Evolutionary conservation across 1,140 invertebrate species (phyloP).

Genomic region (Bilobella aurantiaca): DNA sequence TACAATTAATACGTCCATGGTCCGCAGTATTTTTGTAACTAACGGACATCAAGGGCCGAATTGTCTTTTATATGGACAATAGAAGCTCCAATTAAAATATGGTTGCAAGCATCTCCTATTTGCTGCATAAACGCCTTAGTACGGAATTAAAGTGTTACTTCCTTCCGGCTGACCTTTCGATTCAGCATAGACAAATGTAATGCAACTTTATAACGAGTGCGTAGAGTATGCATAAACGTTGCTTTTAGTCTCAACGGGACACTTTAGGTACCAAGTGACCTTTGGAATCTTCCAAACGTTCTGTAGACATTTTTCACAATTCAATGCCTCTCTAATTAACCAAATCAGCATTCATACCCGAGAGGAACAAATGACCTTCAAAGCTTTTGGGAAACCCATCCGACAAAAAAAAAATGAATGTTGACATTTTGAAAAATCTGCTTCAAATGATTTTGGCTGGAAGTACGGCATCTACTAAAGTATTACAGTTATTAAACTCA

Average conservation of each 20-base stretch:
- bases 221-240: no score
- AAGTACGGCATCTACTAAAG: neutral
- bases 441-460: neutral
- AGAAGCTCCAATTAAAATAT: no score
- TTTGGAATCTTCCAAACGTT: neutral
- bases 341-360: neutral
- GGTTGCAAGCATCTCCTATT: no score
- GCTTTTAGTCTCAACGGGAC: no score
- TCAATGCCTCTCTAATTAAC: neutral
- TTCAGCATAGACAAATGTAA: neutral
- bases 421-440: neutral
- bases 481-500: no score
- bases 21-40: no score
- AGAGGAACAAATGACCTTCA: neutral
- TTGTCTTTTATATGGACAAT: no score
- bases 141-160: neutral
- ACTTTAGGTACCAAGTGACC: neutral
- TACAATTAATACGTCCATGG: no score
- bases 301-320: neutral
- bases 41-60: no score
- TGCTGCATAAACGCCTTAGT: no score
- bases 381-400: neutral
- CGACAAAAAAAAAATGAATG: neutral
- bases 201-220: neutral
- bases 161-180: constrained; percentile 6